Evolutionary conservation across 1,140 invertebrate genomes (phyloP), one percentile per base, ranked within the genome.

Genomic region (Mylabris phalerata): DNA sequence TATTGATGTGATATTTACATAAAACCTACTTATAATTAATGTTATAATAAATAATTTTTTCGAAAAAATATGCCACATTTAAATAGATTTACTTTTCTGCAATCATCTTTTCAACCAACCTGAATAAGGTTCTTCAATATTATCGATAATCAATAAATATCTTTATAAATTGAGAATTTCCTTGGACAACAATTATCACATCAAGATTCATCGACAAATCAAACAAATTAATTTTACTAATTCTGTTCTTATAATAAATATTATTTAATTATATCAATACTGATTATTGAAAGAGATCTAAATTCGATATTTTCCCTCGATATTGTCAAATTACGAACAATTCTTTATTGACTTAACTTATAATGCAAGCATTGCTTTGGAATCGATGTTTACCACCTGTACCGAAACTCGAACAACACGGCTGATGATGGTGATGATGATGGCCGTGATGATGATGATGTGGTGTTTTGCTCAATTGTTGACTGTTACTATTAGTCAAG

Each of bases 331-430:
- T 55, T 52, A 19, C 19, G 19, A 19, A 19, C 19, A 19, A 19
- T 19, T 19, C 19, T 46, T 10, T 26, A 45, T 45, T 45, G 11
- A 9, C 6, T 32, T 48, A 63, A 41, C 50, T 52, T 42, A 71
- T 60, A 43, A 44, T 57, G 62, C 71, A 73, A 50, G 67, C 70
- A 59, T 72, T 74, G 42, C 65, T 70, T 55, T 68, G 66, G 43
- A 70, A 62, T 48, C 64, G 62, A 43, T 66, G 61, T 59, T 62
- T 69, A 13, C 66, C 59, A 9, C 64, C 61, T 11, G 62, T 11
- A 3, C 65, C 59, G 51, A 71, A 71, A 24, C 62, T 60, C 1
- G 68, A 62, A 59, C 69, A 72, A 55, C 67, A 73, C 46, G 73
- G 69, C 39, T 69, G 67, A 10, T 71, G 64, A 24, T 65, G 60